Evolutionary conservation across 1,140 invertebrate genomes (phyloP).

Genomic region (Phymorhynchus buccinoides): DNA sequence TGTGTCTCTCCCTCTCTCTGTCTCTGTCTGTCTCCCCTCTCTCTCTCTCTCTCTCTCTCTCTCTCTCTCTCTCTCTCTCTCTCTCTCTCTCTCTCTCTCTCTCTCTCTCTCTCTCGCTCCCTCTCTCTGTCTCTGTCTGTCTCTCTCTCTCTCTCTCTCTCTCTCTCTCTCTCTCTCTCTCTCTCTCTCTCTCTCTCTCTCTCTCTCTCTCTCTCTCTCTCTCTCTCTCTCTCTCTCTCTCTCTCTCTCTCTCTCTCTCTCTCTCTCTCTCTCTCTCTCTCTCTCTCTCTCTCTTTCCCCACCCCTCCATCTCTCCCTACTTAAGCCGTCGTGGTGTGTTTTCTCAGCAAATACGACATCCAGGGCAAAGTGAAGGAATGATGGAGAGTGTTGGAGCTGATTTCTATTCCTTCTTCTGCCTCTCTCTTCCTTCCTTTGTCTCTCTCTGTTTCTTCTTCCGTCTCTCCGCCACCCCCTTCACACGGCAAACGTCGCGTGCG

Average conservation of each 20-base stretch:
- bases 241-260: background rate
- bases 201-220: background rate
- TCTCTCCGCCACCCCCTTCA: background rate
- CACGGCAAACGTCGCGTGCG: too few relatives aligned
- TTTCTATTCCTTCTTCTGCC: too few relatives aligned
- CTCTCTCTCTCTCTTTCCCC: too few relatives aligned
- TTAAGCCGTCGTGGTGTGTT: too few relatives aligned
- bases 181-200: slow-evolving; percentile 14
- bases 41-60: slow-evolving; percentile 6
- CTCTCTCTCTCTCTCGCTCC: slow-evolving; percentile 9
- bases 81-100: slow-evolving; percentile 6
- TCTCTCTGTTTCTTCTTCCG: too few relatives aligned
- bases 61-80: slow-evolving; percentile 20
- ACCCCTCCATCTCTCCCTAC: too few relatives aligned
- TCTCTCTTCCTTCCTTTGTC: background rate
- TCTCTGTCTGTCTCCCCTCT: background rate
- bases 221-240: background rate
- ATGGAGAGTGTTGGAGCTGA: background rate
- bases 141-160: background rate
- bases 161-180: slow-evolving; percentile 13
- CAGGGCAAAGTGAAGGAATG: too few relatives aligned
- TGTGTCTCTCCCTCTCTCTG: background rate
- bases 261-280: background rate
- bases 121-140: slow-evolving; percentile 15
- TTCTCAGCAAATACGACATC: too few relatives aligned